Percentiles rank a stretch among this genome's conserved stretches.
Conservation (phyloP, 2,797 vertebrate genomes). For the Rhodeus uyekii region DNA sequence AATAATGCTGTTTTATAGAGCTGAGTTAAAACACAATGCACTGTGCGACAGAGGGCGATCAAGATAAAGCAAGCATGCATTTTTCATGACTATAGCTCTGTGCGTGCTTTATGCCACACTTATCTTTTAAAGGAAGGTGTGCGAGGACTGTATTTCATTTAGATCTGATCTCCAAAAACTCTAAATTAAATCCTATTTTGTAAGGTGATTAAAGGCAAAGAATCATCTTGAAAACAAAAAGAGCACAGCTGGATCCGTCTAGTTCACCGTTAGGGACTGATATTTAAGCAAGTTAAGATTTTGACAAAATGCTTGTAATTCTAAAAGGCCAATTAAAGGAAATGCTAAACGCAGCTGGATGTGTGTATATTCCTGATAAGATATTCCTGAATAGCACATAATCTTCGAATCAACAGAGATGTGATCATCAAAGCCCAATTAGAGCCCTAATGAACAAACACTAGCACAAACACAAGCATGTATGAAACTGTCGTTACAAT, state of each 20-base stretch:
- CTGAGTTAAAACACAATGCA: background rate
- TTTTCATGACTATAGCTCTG: slow-evolving; percentile 6
- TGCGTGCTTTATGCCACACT: background rate
- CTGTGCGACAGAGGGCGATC: background rate
- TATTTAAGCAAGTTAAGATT: slow-evolving; percentile 9
- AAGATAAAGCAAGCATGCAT: background rate
- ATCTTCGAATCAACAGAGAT: slow-evolving; percentile 29
- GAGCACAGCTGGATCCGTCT: background rate
- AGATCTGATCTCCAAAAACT: slow-evolving; percentile 25
- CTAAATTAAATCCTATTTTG: slow-evolving; percentile 11
- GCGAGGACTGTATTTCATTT: slow-evolving; percentile 2
- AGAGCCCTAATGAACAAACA: slow-evolving; percentile 15
- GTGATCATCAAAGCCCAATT: slow-evolving; percentile 32
- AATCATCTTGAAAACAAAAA: slow-evolving; percentile 10
- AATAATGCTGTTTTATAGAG: slow-evolving; percentile 5
- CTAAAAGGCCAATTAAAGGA: background rate
- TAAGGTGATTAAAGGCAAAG: background rate
- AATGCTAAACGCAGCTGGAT: background rate
- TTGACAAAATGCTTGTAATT: slow-evolving; percentile 2
- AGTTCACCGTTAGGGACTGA: background rate
- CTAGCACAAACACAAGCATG: background rate
- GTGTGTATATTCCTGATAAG: slow-evolving; percentile 3
- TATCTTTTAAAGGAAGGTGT: slow-evolving; percentile 2
- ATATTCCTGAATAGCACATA: slow-evolving; percentile 8
- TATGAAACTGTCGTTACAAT: background rate